Percentiles rank a stretch among this genome's conserved stretches.
These are phyloP conservation scores for Scortum barcoo DNA, from an alignment of 2,113 vertebrate species.

Conservation along the genomic window DNA sequence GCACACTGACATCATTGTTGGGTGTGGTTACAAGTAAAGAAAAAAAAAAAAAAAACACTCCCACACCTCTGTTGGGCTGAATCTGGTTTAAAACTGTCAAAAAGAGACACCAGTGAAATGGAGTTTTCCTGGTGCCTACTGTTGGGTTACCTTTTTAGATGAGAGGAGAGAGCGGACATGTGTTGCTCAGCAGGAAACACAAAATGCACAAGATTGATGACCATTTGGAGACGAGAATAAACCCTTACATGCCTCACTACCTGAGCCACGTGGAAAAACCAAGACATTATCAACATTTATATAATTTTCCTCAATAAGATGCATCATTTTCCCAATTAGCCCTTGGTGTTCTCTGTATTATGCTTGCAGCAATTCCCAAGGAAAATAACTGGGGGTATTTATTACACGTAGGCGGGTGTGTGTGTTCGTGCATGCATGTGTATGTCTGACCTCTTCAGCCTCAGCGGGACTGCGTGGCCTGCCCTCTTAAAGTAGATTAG, in stretches of 20 bases:
- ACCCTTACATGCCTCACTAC: neutral
- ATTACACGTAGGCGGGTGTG: constrained; percentile 39
- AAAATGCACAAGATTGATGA: neutral
- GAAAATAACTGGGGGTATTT: constrained; percentile 48
- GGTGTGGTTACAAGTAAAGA: neutral
- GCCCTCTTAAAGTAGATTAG: constrained; percentile 75
- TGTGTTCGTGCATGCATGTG: constrained; percentile 19
- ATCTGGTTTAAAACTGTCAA: neutral
- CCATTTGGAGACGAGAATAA: constrained; percentile 4
- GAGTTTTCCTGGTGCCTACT: no score
- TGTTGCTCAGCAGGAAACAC: neutral
- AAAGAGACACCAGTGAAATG: neutral
- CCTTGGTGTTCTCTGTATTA: constrained; percentile 3
- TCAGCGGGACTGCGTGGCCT: constrained; percentile 56
- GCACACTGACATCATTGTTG: no score
- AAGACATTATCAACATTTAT: neutral
- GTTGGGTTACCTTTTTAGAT: no score
- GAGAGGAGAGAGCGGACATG: no score
- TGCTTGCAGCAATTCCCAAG: neutral
- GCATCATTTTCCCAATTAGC: constrained; percentile 26
- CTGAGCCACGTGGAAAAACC: neutral
- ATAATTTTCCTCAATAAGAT: constrained; percentile 8
- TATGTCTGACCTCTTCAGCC: constrained; percentile 66
- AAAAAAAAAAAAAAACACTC: neutral
- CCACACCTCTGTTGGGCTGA: neutral